Percentiles rank a stretch among this genome's conserved stretches.
These are phyloP conservation scores for Odocoileus hemionus DNA, from an alignment of 2,113 vertebrate species.

Conservation along the genomic window DNA sequence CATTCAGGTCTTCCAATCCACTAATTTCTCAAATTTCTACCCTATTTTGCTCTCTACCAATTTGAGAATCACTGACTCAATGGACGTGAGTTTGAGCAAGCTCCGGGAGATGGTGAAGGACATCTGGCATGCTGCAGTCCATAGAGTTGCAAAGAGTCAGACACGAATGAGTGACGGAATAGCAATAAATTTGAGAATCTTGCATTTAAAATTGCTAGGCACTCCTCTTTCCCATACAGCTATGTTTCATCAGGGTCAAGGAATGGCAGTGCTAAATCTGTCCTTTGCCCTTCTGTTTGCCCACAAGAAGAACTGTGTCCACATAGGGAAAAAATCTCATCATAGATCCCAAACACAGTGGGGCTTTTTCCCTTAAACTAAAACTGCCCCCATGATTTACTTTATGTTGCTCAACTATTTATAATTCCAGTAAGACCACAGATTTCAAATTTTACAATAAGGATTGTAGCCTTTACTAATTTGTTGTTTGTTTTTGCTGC, in stretches of 20 bases:
- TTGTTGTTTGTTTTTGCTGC: not conserved
- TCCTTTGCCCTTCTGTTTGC: not conserved
- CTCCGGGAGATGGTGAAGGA: not conserved
- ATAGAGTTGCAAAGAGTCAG: not conserved
- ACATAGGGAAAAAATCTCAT: not conserved
- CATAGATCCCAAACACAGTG: not conserved
- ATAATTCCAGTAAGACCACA: not conserved
- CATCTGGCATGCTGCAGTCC: not conserved
- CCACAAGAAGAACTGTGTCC: not conserved
- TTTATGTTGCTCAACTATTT: not conserved
- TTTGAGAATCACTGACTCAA: not conserved
- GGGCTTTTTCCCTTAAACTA: not conserved
- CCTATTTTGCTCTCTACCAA: not conserved
- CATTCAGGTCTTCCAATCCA: not conserved
- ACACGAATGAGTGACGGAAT: rapidly evolving
- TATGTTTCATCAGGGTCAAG: not conserved
- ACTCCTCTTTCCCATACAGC: not conserved
- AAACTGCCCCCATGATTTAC: not conserved
- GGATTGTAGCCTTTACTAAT: not conserved
- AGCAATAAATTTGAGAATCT: not conserved
- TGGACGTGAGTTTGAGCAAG: not conserved
- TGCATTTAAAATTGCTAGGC: not conserved
- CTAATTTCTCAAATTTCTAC: not conserved
- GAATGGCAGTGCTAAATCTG: not conserved
- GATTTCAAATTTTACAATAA: not conserved